phyloP scores from a whole-genome alignment of 2,888 invertebrate genomes.

The Malachius bipustulatus region DNA sequence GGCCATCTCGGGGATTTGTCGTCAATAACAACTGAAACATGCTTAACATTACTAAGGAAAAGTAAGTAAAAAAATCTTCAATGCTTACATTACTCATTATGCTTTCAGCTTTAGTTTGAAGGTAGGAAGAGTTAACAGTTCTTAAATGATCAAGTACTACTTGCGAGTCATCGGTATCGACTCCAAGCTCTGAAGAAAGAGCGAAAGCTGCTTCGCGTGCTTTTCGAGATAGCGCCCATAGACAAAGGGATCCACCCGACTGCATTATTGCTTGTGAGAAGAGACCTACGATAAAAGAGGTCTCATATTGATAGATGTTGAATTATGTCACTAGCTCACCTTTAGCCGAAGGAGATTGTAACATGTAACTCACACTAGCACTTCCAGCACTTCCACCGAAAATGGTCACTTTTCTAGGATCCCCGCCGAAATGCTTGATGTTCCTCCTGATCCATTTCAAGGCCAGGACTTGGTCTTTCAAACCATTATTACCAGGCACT shows the following conservation, averaged over 20 bases:
- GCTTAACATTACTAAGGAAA: neutral
- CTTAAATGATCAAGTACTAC: constrained; percentile 18
- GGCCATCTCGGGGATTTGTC: constrained; percentile 10
- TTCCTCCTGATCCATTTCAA: constrained; percentile 37
- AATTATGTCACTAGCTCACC: constrained; percentile 7
- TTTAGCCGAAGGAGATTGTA: constrained; percentile 9
- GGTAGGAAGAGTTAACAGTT: constrained; percentile 9
- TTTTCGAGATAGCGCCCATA: constrained; percentile 19
- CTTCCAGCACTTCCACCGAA: constrained; percentile 12
- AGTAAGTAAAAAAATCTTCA: too few species aligned
- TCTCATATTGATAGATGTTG: too few species aligned
- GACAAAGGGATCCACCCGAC: constrained; percentile 21
- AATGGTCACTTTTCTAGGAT: constrained; percentile 8
- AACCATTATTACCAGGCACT: constrained; percentile 38
- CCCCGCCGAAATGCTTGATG: constrained; percentile 29
- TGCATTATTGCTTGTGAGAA: constrained; percentile 22
- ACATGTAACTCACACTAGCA: constrained; percentile 9
- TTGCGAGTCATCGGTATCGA: constrained; percentile 14
- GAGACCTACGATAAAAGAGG: constrained; percentile 19
- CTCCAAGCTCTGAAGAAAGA: constrained; percentile 15
- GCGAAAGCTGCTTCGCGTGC: constrained; percentile 13
- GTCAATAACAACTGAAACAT: constrained; percentile 8
- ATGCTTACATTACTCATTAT: too few species aligned
- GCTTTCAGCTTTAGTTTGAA: constrained; percentile 10
- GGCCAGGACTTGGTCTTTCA: constrained; percentile 38